These are phyloP conservation scores for Saimiri boliviensis DNA, from an alignment of 2,113 vertebrate genomes.

Conservation along the genomic window DNA sequence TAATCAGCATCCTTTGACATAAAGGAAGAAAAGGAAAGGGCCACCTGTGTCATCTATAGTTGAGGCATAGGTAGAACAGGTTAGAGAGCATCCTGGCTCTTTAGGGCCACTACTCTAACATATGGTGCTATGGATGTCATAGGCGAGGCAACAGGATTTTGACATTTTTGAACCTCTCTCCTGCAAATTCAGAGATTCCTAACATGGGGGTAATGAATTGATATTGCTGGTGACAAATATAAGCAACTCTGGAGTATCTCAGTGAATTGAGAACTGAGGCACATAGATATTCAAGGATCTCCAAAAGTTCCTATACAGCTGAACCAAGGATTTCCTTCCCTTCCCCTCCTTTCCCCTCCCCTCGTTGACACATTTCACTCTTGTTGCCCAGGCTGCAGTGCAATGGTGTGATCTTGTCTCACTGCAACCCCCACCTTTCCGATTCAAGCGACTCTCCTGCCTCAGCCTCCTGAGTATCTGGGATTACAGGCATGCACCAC, in stretches of 20 bases:
- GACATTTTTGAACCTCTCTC: background rate
- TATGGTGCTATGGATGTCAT: background rate
- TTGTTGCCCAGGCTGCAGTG: too few relatives aligned
- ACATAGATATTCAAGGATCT: background rate
- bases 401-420: too few relatives aligned
- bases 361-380: too few relatives aligned
- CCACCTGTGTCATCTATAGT: background rate
- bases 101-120: background rate
- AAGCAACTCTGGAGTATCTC: constrained; percentile 31
- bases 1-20: constrained; percentile 15
- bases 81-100: background rate
- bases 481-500: background rate
- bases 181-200: constrained; percentile 21
- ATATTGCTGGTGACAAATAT: background rate
- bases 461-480: too few relatives aligned
- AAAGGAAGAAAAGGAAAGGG: background rate
- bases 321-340: background rate
- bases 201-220: background rate
- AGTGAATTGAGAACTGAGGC: constrained; percentile 4
- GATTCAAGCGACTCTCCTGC: too few relatives aligned
- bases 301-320: background rate
- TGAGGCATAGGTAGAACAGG: background rate
- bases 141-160: background rate
- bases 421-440: too few relatives aligned
- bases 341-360: too few relatives aligned